A percentile compares a stretch with the other conserved stretches of the same genome.
Conservation (phyloP, 2,113 vertebrate genomes). For the Pelvicachromis taeniatus region DNA sequence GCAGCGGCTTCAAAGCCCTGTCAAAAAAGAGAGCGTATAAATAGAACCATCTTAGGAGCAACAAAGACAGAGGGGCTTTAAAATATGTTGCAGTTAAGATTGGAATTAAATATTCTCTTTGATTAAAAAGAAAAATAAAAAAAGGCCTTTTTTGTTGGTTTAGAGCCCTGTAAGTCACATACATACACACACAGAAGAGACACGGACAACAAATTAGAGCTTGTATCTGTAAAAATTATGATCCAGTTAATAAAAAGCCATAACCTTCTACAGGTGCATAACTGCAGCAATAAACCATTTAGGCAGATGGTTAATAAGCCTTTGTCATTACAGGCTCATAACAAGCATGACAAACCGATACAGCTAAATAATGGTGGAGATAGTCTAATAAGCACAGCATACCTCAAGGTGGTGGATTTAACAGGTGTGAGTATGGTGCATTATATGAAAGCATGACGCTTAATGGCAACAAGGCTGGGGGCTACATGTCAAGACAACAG, state of each 20-base stretch:
- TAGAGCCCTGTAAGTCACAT: neutral
- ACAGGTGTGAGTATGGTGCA: slow-evolving; percentile 39
- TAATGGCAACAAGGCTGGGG: slow-evolving; percentile 4
- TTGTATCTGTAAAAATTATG: neutral
- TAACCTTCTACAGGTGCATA: slow-evolving; percentile 3
- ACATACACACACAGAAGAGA: neutral
- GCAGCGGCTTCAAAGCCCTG: neutral
- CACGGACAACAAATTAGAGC: neutral
- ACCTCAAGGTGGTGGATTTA: slow-evolving; percentile 34
- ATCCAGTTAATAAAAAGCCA: neutral
- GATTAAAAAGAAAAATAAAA: slow-evolving; percentile 7
- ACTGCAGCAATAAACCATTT: slow-evolving; percentile 37
- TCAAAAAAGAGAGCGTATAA: slow-evolving; percentile 22
- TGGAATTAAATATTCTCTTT: slow-evolving; percentile 61
- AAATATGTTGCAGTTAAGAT: slow-evolving; percentile 49
- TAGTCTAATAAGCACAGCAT: slow-evolving; percentile 15
- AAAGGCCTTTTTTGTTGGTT: neutral
- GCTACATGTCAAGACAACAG: slow-evolving; percentile 29
- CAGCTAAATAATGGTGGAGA: slow-evolving; percentile 24
- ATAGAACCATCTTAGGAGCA: slow-evolving; percentile 10
- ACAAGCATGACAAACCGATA: slow-evolving; percentile 27
- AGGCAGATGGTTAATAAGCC: slow-evolving; percentile 18
- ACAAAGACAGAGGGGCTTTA: slow-evolving; percentile 14
- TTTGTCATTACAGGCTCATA: slow-evolving; percentile 27
- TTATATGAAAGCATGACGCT: neutral